Evolutionary conservation across 2,888 invertebrate genomes (phyloP), one percentile per base, ranked within the genome.

Genomic region (Alentia gelatinosa): DNA sequence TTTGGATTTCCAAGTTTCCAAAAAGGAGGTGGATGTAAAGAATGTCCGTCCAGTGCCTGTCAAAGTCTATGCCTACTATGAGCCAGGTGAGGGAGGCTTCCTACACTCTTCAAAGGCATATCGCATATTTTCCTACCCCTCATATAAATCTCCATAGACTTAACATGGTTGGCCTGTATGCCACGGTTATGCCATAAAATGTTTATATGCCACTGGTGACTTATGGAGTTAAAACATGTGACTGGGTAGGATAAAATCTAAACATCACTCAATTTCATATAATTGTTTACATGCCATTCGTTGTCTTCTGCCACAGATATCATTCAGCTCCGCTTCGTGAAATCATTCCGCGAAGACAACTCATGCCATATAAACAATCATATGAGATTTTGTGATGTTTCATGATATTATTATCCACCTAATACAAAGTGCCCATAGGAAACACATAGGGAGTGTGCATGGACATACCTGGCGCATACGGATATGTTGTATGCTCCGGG

Each of bases 61-160:
- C 75, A 75, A 75, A 26, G 75, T 75, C 5, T 75, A 75, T 26
- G 75, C 33, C 37, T 75, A 75, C 37, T 75, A 75, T 23, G 75
- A 75, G 30, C 75, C 75, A 75, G 75, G 75, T 75, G 30, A 75
- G n/a, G 26, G 19, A n/a, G 33, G 75, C 75, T 26, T n/a, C 56
- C 3, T 56, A 56, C 56, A 3, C 56, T n/a, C 56, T 12, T 56
- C 3, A 9, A 56, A n/a, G 56, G 5, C 19, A 56, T n/a, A 56
- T 1, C 5, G 9, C 56, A 56, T 1, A 19, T 56, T 19, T 12
- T 42, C 9, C 47, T 42, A 42, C 47, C 47, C 47, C 15, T 42
- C 15, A 42, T n/a, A n/a, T n/a, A n/a, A n/a, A n/a, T n/a, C n/a
- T n/a, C n/a, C n/a, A n/a, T n/a, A n/a, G n/a, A n/a, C n/a, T n/a